A percentile compares a stretch with the other conserved stretches of the same genome.
Conservation (phyloP, 2,888 invertebrate species). For the Habroteleia sp. region DNA sequence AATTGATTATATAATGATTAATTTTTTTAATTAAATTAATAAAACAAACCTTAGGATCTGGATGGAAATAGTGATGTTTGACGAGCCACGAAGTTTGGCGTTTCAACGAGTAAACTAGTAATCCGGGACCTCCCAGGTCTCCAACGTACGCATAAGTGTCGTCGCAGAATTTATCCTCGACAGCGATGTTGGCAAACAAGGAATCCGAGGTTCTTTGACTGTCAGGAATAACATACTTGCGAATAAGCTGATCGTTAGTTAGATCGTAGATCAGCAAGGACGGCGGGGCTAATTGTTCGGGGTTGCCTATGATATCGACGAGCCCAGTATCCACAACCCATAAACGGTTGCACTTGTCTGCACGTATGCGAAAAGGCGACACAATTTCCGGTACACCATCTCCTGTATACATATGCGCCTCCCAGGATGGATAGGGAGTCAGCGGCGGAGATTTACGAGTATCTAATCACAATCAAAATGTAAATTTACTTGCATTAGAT, state of each 20-base stretch:
- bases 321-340: conserved; percentile 91
- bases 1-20: too few relatives aligned
- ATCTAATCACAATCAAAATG: conserved; percentile 82
- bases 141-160: conserved; percentile 88
- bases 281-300: conserved; percentile 83
- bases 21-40: too few relatives aligned
- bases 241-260: conserved; percentile 86
- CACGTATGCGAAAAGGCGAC: conserved; percentile 88
- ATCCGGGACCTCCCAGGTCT: conserved; percentile 86
- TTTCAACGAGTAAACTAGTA: conserved; percentile 90
- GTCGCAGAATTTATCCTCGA: conserved; percentile 88
- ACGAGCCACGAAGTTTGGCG: conserved; percentile 88
- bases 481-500: conserved; percentile 17
- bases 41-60: conserved; percentile 86
- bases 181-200: conserved; percentile 88
- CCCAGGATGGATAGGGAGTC: conserved; percentile 91
- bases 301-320: conserved; percentile 83
- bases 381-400: conserved; percentile 85
- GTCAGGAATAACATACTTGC: conserved; percentile 85
- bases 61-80: conserved; percentile 86
- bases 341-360: conserved; percentile 88
- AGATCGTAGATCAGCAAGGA: conserved; percentile 88
- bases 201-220: conserved; percentile 86
- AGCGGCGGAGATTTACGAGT: conserved; percentile 86
- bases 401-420: conserved; percentile 85